phyloP scores from a whole-genome alignment of 1,140 invertebrate genomes.

The Drosophila nigrodunni region DNA sequence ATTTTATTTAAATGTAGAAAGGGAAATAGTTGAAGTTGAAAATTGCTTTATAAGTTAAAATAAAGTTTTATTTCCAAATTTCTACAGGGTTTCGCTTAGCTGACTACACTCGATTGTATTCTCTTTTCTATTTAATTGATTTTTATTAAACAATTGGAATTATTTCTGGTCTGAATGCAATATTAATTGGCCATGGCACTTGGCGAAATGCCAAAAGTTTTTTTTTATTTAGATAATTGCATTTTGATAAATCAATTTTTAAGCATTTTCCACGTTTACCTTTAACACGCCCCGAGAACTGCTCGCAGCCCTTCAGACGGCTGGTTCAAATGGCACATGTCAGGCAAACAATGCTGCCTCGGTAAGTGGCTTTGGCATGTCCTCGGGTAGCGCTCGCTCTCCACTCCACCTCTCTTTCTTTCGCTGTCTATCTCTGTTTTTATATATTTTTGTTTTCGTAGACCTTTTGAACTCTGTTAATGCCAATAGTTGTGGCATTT shows the following conservation, averaged over 20 bases:
- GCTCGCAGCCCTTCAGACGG: background rate
- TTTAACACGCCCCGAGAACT: background rate
- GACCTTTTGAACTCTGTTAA: constrained; percentile 4
- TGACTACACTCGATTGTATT: too few species aligned
- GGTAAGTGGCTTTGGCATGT: constrained; percentile 2
- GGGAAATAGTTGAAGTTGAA: too few species aligned
- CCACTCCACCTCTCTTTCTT: background rate
- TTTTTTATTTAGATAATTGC: constrained; percentile 3
- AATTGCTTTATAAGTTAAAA: too few species aligned
- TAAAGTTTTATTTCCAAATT: too few species aligned
- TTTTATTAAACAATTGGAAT: background rate
- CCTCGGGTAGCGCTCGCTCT: background rate
- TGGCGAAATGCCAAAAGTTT: background rate
- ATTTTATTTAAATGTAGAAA: too few species aligned
- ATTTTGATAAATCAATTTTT: constrained; percentile 4
- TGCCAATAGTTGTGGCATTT: constrained; percentile 23
- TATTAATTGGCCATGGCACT: background rate
- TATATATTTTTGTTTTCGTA: background rate
- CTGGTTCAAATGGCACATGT: background rate
- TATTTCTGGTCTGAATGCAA: background rate
- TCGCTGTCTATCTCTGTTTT: background rate
- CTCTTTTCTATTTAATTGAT: too few species aligned
- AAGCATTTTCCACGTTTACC: background rate
- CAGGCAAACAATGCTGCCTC: background rate
- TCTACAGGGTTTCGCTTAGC: too few species aligned